Evolutionary conservation across 2,888 invertebrate genomes (phyloP).

Genomic region (Drosophila mimica): DNA sequence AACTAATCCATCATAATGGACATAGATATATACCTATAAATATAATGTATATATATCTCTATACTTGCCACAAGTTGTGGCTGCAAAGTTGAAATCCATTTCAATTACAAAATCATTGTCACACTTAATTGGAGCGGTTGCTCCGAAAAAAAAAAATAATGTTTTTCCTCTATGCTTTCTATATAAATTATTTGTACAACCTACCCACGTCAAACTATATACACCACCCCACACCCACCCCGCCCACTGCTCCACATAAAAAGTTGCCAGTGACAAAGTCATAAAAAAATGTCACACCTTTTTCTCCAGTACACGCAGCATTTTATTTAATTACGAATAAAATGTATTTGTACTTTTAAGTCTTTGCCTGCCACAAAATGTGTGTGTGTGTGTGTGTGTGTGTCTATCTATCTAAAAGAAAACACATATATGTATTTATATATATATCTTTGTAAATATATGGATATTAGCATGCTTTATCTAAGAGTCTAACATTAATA

Average conservation of each 20-base stretch:
- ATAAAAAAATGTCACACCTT: constrained; percentile 82
- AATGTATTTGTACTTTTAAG: constrained; percentile 47
- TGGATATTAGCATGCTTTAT: constrained; percentile 8
- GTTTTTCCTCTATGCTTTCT: constrained; percentile 17
- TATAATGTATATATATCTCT: neutral
- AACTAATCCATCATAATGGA: constrained; percentile 67
- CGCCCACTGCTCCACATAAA: neutral
- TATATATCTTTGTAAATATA: neutral
- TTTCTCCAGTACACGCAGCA: constrained; percentile 38
- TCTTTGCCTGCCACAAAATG: constrained; percentile 8
- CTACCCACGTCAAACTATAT: neutral
- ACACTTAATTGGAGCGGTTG: constrained; percentile 13
- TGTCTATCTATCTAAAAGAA: constrained; percentile 14
- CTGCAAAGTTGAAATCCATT: neutral
- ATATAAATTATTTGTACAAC: constrained; percentile 59
- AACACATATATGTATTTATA: constrained; percentile 7
- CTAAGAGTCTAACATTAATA: constrained; percentile 6
- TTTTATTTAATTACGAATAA: constrained; percentile 74
- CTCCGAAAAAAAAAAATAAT: neutral
- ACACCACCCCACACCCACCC: neutral
- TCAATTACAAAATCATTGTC: constrained; percentile 42
- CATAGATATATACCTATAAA: neutral
- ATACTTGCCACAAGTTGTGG: neutral
- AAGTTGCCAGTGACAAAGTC: constrained; percentile 75
- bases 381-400: neutral